Evolutionary conservation across 2,113 vertebrate species (phyloP).

Genomic region (Fulica atra): DNA sequence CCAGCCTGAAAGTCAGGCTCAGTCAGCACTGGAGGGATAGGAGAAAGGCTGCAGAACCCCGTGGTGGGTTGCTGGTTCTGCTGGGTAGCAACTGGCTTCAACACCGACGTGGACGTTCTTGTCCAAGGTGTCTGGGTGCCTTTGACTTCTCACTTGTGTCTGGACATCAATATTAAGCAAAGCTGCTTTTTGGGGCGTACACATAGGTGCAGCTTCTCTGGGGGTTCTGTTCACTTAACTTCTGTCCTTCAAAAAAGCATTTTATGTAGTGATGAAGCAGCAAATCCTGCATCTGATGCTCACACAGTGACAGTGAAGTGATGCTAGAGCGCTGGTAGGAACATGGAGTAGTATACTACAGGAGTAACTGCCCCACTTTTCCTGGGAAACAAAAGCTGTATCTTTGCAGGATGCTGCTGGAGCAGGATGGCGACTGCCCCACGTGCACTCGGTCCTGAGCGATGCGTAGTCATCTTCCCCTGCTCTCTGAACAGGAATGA

Average conservation of each 20-base stretch:
- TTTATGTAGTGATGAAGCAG: background rate
- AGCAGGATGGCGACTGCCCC: background rate
- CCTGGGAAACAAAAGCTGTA: rapidly evolving
- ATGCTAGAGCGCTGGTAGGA: background rate
- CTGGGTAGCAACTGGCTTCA: background rate
- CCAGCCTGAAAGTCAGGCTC: background rate
- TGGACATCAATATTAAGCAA: background rate
- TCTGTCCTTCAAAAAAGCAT: background rate
- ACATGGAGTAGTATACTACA: background rate
- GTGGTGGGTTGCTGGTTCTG: rapidly evolving
- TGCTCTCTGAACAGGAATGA: background rate
- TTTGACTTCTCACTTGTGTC: rapidly evolving
- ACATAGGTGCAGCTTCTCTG: rapidly evolving
- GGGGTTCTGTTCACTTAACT: background rate
- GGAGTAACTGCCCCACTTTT: rapidly evolving
- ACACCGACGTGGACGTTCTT: background rate
- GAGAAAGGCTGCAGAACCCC: background rate
- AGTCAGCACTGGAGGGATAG: background rate
- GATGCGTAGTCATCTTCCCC: rapidly evolving
- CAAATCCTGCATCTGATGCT: background rate
- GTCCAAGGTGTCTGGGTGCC: background rate
- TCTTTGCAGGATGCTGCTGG: background rate
- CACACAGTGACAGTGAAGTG: rapidly evolving
- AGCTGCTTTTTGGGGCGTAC: background rate
- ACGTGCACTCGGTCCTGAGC: rapidly evolving